Base-by-base conservation (phyloP, 2,888 invertebrate genomes). In the Sclerodermus sp. region DNA sequence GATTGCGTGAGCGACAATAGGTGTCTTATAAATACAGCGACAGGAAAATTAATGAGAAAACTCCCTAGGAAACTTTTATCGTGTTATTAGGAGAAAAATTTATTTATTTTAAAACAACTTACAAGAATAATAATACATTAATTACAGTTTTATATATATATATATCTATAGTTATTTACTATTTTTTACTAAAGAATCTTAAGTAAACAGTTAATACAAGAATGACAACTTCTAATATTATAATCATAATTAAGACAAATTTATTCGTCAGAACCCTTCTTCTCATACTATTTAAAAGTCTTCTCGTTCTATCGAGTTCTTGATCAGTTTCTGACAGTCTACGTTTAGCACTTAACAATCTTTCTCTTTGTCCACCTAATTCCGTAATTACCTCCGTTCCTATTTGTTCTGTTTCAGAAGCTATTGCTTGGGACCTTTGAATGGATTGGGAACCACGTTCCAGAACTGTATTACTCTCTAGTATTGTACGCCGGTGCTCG, bases 391-490 rank as follows among this genome's bases (percentile, higher is more conserved):
- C 89, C 71, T 87, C 88, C 1, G 85, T 84, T 5, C 91, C 92
- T 57, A 92, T 84, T 66, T 85, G 83, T 78, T 93, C 93, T 0
- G 90, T 91, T 79, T 93, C 91, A 2, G 87, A 82, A 0, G 91
- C 89, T 40, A 90, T 83, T 67, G 85, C 85, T 59, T 88, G 87
- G 0, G 90, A 88, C 47, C 90, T 81, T 1, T 83, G 83, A 9
- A 89, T 79, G 58, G 87, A 87, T 51, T 84, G 82, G 0, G 84
- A 81, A 0, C 88, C 85, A 43, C 87, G 76, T 63, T 85, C 83
- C 40, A 87, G 67, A 12, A 82, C 79, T 44, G 80, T 79, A 50
- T 81, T 78, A 3, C 85, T 84, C 55, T 84, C 84, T 2, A 83
- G 55, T 8, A 85, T 80, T 5, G 84, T 79, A 60, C 83, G 83